Evolutionary conservation across 2,113 vertebrate genomes (phyloP).

Genomic region (Perca flavescens): DNA sequence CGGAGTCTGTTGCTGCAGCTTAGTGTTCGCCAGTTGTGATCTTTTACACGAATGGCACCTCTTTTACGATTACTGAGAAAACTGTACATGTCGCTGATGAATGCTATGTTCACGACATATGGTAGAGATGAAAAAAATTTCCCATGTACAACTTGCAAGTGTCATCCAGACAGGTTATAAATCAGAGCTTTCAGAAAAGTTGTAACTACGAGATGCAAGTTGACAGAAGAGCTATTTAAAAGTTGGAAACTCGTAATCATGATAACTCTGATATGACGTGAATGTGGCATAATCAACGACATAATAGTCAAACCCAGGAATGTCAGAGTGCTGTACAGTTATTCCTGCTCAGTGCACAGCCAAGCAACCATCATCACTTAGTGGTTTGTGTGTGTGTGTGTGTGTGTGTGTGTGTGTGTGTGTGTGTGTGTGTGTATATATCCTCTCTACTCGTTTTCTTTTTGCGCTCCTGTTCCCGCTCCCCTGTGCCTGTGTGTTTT

Average conservation of each 20-base stretch:
- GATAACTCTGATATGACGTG: background rate
- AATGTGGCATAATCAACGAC: background rate
- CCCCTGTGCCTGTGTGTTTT: slow-evolving; percentile 17
- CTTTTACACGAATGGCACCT: background rate
- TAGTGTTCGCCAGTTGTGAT: background rate
- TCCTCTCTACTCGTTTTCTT: background rate
- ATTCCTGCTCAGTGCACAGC: slow-evolving; percentile 5
- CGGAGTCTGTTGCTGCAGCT: background rate
- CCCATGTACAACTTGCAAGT: background rate
- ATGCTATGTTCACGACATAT: background rate
- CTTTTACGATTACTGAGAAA: slow-evolving; percentile 11
- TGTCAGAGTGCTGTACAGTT: background rate
- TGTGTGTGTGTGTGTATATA: no score
- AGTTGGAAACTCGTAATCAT: no score
- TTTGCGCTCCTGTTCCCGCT: background rate
- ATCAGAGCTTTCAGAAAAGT: background rate
- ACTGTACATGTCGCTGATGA: background rate
- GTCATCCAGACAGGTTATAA: background rate
- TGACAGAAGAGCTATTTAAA: no score
- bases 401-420: no score
- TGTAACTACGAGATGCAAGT: background rate
- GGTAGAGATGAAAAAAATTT: background rate
- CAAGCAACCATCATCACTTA: slow-evolving; percentile 5
- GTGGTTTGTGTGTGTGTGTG: background rate
- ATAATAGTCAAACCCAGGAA: background rate